Percentiles rank a stretch among this genome's conserved stretches.
Evolutionary conservation across 2,113 vertebrate species (phyloP).

Genomic region (Channa maculata): DNA sequence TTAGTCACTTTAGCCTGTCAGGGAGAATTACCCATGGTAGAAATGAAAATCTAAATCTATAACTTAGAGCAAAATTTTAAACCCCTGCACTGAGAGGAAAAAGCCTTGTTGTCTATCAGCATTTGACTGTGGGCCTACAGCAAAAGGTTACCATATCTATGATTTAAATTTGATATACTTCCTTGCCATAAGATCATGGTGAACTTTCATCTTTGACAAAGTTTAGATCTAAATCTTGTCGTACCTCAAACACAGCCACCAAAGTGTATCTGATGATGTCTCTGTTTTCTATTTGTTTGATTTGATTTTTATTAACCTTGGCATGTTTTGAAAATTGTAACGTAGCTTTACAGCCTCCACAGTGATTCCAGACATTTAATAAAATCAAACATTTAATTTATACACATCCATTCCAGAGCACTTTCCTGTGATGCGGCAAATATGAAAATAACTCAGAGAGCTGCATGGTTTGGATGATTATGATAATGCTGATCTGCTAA

Average conservation of each 20-base stretch:
- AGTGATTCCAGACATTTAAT: constrained; percentile 59
- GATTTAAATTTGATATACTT: constrained; percentile 59
- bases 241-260: constrained; percentile 7
- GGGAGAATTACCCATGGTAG: constrained; percentile 74
- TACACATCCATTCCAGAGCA: constrained; percentile 51
- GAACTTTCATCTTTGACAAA: constrained; percentile 43
- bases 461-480: constrained; percentile 76
- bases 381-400: constrained; percentile 63
- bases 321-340: constrained; percentile 33
- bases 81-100: constrained; percentile 55
- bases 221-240: constrained; percentile 17
- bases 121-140: constrained; percentile 57
- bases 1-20: constrained; percentile 81
- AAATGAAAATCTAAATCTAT: constrained; percentile 76
- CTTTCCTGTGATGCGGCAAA: constrained; percentile 71
- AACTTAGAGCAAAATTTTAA: constrained; percentile 73
- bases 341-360: constrained; percentile 29
- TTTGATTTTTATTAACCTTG: constrained; percentile 28
- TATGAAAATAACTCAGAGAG: constrained; percentile 74
- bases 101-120: constrained; percentile 56
- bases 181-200: constrained; percentile 30
- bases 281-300: constrained; percentile 7
- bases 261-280: constrained; percentile 10
- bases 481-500: constrained; percentile 79
- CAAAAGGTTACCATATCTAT: constrained; percentile 64